Conservation (phyloP, 2,888 invertebrate species). For the Melanophora roralis region DNA sequence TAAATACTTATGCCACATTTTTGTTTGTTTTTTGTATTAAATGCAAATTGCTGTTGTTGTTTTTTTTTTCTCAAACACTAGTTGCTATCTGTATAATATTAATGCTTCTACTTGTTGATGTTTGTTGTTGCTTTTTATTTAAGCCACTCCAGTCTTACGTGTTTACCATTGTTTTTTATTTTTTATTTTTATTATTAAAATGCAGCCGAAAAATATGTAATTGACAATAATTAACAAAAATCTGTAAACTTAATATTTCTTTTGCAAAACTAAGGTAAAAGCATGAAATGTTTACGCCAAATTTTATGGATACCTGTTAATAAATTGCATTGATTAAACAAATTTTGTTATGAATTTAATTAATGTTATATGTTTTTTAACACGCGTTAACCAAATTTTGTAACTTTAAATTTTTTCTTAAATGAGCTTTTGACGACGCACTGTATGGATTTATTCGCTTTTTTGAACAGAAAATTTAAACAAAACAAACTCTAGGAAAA, state of each 20-base stretch:
- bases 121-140: slow-evolving; percentile 3
- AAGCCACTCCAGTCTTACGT: neutral
- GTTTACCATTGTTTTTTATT: slow-evolving; percentile 20
- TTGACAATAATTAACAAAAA: slow-evolving; percentile 37
- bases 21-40: neutral
- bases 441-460: neutral
- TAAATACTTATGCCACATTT: neutral
- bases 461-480: neutral
- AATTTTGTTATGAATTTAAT: slow-evolving; percentile 1
- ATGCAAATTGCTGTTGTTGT: neutral
- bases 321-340: slow-evolving; percentile 14
- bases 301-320: slow-evolving; percentile 21
- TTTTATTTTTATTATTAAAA: slow-evolving; percentile 2
- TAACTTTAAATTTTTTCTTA: neutral
- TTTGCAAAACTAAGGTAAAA: neutral
- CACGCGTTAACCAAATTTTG: neutral
- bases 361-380: neutral
- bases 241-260: too few species aligned
- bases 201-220: neutral
- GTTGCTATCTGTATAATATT: slow-evolving; percentile 33
- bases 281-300: slow-evolving; percentile 6
- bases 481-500: too few species aligned
- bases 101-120: neutral
- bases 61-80: neutral
- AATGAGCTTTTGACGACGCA: neutral